Conservation (phyloP, 2,113 vertebrate species). For the Phasianus colchicus region DNA sequence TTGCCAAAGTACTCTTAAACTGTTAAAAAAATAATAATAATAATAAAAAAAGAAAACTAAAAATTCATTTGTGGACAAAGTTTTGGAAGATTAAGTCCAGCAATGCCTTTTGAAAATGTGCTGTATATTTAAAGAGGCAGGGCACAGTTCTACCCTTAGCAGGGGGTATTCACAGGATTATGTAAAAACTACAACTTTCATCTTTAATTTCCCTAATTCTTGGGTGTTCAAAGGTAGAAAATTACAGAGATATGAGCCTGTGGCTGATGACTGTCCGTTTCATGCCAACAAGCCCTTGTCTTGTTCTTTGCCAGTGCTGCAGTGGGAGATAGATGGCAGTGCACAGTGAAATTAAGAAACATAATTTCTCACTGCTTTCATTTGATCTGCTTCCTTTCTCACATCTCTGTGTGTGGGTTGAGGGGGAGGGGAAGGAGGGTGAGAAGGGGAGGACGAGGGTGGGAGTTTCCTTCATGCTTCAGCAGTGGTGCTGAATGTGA, state of each 20-base stretch:
- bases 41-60: too few species aligned
- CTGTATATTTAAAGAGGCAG: not conserved
- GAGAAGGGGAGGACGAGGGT: constrained; percentile 46
- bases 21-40: too few species aligned
- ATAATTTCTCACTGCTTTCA: constrained; percentile 25
- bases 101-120: not conserved
- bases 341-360: not conserved
- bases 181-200: accelerated
- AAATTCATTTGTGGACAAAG: not conserved
- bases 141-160: not conserved
- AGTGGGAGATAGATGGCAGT: not conserved
- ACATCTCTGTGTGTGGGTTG: constrained; percentile 65
- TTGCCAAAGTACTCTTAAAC: not conserved
- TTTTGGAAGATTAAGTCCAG: not conserved
- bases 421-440: constrained; percentile 40
- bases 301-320: not conserved
- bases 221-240: not conserved
- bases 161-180: not conserved
- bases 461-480: constrained; percentile 73
- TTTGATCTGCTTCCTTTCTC: constrained; percentile 50
- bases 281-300: not conserved
- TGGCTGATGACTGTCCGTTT: not conserved
- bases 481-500: constrained; percentile 71
- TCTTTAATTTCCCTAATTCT: not conserved
- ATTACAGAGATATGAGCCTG: not conserved